Evolutionary conservation across 2,113 vertebrate genomes (phyloP).

Genomic region (Hucho hucho): DNA sequence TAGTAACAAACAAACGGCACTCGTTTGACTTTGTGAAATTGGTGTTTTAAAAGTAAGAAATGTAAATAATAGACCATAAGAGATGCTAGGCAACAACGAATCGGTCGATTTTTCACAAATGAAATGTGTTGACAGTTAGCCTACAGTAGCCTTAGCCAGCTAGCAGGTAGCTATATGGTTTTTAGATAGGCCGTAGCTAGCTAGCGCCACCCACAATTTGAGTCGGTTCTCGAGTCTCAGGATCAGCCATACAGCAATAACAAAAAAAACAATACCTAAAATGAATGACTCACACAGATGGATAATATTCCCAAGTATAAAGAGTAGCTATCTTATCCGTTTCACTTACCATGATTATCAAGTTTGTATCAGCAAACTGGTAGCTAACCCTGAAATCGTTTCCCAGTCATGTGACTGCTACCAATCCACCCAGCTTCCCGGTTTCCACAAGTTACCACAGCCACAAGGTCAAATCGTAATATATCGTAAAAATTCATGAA

Average conservation of each 20-base stretch:
- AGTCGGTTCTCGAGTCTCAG: not conserved
- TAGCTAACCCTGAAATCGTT: constrained; percentile 22
- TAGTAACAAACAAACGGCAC: too few species aligned
- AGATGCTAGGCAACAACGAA: not conserved
- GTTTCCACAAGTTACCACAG: not conserved
- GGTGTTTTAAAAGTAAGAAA: not conserved
- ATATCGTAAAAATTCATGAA: too few species aligned
- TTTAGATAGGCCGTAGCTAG: constrained; percentile 8
- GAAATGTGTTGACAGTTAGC: not conserved
- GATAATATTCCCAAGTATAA: not conserved
- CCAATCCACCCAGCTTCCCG: constrained; percentile 1
- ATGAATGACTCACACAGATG: rapidly evolving
- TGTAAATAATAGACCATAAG: not conserved
- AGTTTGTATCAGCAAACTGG: constrained; percentile 45
- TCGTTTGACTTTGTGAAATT: not conserved
- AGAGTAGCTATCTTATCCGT: not conserved
- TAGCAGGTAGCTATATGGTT: too few species aligned
- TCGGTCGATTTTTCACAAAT: not conserved
- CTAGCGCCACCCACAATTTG: not conserved
- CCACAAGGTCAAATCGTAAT: too few species aligned
- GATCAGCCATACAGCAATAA: not conserved
- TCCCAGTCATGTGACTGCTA: constrained; percentile 70
- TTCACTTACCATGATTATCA: constrained; percentile 69
- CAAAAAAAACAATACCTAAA: too few species aligned
- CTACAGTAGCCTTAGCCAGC: not conserved